These are phyloP conservation scores for Microtus oregoni DNA, from an alignment of 2,113 vertebrate genomes.

Conservation along the genomic window DNA sequence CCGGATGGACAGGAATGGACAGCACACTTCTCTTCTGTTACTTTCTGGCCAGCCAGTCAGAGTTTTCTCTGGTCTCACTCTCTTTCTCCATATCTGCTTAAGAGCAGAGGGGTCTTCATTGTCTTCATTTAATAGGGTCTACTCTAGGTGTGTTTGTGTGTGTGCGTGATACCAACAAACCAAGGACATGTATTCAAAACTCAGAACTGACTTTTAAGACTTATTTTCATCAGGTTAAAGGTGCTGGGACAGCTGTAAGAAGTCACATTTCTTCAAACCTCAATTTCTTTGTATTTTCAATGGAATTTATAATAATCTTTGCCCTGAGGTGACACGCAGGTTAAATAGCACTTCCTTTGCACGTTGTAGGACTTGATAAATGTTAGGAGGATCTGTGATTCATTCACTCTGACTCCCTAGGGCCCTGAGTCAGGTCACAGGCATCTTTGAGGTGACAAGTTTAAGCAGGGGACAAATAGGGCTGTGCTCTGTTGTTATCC, in stretches of 20 bases:
- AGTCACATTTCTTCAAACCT: neutral
- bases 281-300: constrained; percentile 8
- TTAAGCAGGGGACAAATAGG: neutral
- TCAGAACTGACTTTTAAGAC: neutral
- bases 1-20: neutral
- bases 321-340: neutral
- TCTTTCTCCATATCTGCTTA: neutral
- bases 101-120: neutral
- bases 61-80: neutral
- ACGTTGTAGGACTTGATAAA: neutral
- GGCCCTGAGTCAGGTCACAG: neutral
- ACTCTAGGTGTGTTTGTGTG: no score
- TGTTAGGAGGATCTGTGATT: neutral
- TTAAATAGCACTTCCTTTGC: neutral
- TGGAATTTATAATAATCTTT: neutral
- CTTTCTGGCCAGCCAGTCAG: neutral
- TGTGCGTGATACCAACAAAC: neutral
- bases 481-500: neutral
- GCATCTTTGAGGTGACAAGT: neutral
- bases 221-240: neutral
- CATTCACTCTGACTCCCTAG: neutral
- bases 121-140: neutral
- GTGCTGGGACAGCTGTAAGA: neutral
- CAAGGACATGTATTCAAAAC: neutral
- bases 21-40: neutral